A percentile compares a stretch with the other conserved stretches of the same genome.
Evolutionary conservation across 2,113 vertebrate genomes (phyloP).

Genomic region (Callorhinus ursinus): DNA sequence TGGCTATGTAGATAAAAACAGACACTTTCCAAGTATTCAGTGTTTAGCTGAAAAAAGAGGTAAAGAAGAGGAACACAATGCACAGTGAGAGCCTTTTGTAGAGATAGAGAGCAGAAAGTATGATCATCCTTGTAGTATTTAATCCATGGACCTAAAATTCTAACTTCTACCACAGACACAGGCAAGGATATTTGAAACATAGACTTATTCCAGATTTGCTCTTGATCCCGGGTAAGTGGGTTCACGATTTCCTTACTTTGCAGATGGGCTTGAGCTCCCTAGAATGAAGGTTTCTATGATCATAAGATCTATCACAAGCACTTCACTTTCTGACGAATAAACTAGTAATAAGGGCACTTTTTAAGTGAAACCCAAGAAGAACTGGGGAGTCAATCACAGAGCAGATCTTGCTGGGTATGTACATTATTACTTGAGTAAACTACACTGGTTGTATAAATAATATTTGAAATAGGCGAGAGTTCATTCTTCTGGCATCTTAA

Average conservation of each 20-base stretch:
- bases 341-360: neutral
- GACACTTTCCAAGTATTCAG: neutral
- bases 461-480: conserved; percentile 41
- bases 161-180: neutral
- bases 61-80: neutral
- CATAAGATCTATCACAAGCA: neutral
- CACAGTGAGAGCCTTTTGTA: neutral
- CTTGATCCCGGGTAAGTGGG: neutral
- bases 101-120: neutral
- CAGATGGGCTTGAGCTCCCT: neutral
- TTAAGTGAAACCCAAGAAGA: neutral
- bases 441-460: conserved; percentile 19
- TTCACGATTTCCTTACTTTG: neutral
- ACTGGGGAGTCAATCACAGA: neutral
- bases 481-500: neutral
- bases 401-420: neutral
- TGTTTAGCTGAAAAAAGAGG: neutral
- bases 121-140: neutral
- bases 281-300: neutral
- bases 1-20: neutral
- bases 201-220: neutral
- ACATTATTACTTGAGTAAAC: neutral
- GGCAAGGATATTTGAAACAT: neutral
- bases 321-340: neutral
- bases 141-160: neutral